Conservation (phyloP, 1,140 invertebrate species). For the Oscheius sp. region DNA sequence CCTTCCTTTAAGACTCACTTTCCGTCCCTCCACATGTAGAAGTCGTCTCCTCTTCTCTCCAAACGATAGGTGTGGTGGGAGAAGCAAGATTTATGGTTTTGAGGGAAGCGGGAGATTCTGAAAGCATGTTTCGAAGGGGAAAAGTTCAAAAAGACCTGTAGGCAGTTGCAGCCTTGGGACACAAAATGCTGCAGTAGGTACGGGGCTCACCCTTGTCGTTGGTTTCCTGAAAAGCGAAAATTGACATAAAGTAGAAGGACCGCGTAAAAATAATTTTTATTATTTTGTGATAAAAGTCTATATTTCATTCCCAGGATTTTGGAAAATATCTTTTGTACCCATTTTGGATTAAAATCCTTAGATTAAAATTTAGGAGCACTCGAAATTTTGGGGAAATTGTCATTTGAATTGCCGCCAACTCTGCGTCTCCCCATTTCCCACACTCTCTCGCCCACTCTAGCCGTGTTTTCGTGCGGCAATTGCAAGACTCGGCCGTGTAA, state of each 20-base stretch:
- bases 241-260: neutral
- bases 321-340: too few species aligned
- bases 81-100: conserved; percentile 52
- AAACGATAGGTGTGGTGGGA: conserved; percentile 54
- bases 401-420: too few species aligned
- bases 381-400: too few species aligned
- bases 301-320: too few species aligned
- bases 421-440: too few species aligned
- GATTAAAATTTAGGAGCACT: too few species aligned
- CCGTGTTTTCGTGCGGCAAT: too few species aligned
- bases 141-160: conserved; percentile 24
- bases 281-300: too few species aligned
- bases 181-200: conserved; percentile 54
- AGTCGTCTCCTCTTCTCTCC: conserved; percentile 53
- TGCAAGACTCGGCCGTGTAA: too few species aligned
- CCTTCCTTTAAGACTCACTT: conserved; percentile 32
- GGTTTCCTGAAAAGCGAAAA: conserved; percentile 43
- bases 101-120: conserved; percentile 51
- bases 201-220: conserved; percentile 50
- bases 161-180: conserved; percentile 53
- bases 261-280: too few species aligned
- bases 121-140: neutral
- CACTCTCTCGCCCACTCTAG: too few species aligned
- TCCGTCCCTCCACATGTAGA: conserved; percentile 52
- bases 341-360: too few species aligned